Evolutionary conservation across 2,113 vertebrate species (phyloP), one percentile per base, ranked within the genome.

Genomic region (Pterocles gutturalis): DNA sequence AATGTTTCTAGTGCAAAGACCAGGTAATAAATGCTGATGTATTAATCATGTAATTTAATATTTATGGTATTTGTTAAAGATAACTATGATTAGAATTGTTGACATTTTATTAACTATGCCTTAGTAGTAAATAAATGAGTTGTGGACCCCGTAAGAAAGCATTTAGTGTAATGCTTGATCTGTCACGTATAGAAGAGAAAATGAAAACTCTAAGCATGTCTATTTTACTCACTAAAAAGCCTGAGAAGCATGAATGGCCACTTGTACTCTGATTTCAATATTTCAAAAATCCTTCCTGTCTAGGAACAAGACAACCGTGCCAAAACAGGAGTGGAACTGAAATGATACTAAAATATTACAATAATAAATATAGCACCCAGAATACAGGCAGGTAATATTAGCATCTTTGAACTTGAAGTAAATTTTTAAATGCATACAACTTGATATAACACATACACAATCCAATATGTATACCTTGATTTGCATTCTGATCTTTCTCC

Each of bases 11-110:
- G 66, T 94, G 55, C 17, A 55, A 88, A 79, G 24, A 25, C 20
- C 36, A 92, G 22, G 15, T 86, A 80, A 84, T 84, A 92, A 95
- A 95, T 41, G 85, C 9, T 77, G 64, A 70, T 55, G 11, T 73
- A 62, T 90, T 83, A 83, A 64, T 62, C 6, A 75, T 7, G 17
- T 94, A 69, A 90, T 92, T 81, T 91, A 94, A 73, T 96, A 93
- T 93, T 92, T 86, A 82, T 88, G 22, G 36, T 81, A 82, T 95
- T 96, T 84, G 13, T 85, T 90, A 87, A 87, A 95, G 62, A 66
- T 46, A 71, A 83, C 61, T 90, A 69, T 36, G 53, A 89, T 90
- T 75, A 96, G 64, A 92, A 88, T 90, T 84, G 36, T 86, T 89
- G 79, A 34, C 28, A 70, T 91, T 92, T 92, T 87, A 86, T 92